A percentile compares a stretch with the other conserved stretches of the same genome.
Conservation (phyloP, 1,140 invertebrate genomes). For the Trichogramma pretiosum region DNA sequence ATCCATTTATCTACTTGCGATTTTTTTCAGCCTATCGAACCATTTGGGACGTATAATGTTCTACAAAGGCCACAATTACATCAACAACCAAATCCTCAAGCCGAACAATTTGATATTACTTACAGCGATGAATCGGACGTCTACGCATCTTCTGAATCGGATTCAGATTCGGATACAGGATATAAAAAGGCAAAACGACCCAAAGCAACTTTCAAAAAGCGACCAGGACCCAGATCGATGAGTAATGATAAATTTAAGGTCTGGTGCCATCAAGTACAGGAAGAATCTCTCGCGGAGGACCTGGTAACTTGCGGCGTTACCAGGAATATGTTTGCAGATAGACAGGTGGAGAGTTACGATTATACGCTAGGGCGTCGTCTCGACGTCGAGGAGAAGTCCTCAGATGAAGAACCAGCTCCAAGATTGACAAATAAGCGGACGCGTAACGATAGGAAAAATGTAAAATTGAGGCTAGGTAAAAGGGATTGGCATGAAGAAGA, state of each 20-base stretch:
- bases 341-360: conserved; percentile 55
- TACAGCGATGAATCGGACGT: conserved; percentile 44
- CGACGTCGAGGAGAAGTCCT: conserved; percentile 37
- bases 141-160: conserved; percentile 42
- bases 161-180: conserved; percentile 39
- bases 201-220: conserved; percentile 27
- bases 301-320: conserved; percentile 53
- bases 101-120: conserved; percentile 23
- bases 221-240: too few relatives aligned
- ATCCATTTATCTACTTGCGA: too few relatives aligned
- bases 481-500: conserved; percentile 42
- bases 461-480: conserved; percentile 50
- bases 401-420: conserved; percentile 40
- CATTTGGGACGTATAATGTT: conserved; percentile 37
- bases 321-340: conserved; percentile 42
- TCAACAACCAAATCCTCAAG: conserved; percentile 16
- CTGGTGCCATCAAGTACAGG: conserved; percentile 53
- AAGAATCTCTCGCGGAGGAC: conserved; percentile 53
- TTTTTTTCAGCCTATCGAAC: conserved; percentile 29
- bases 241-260: conserved; percentile 52
- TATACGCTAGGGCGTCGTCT: conserved; percentile 35
- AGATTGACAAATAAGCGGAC: conserved; percentile 51
- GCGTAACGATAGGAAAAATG: conserved; percentile 50
- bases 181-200: conserved; percentile 31
- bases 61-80: conserved; percentile 32